These are phyloP conservation scores for Psittacus erithacus DNA, from an alignment of 2,113 vertebrate species.

Conservation along the genomic window DNA sequence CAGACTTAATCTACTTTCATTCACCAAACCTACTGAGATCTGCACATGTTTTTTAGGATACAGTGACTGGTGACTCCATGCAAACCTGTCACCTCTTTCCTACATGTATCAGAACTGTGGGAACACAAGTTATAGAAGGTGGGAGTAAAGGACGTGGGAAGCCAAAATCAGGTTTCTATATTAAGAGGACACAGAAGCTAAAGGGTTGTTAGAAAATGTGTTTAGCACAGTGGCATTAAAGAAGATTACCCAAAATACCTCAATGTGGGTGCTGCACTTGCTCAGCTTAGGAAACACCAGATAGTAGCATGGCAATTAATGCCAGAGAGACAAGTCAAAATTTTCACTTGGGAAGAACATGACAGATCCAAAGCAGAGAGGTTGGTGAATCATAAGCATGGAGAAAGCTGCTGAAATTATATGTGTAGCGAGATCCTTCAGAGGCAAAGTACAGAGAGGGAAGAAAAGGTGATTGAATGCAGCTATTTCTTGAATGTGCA, in stretches of 20 bases:
- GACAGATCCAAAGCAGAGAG: not conserved
- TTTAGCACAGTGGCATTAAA: conserved; percentile 10
- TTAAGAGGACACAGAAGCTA: conserved; percentile 11
- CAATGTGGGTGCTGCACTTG: not conserved
- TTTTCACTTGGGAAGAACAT: not conserved
- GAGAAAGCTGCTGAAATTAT: not conserved
- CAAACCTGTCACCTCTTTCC: not conserved
- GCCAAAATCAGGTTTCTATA: conserved; percentile 1
- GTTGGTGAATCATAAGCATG: conserved; percentile 20
- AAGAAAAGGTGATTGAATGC: not conserved
- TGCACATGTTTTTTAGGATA: not conserved
- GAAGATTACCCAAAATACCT: conserved; percentile 27
- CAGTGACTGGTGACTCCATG: not conserved
- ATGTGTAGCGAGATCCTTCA: not conserved
- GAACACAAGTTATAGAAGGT: not conserved
- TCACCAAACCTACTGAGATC: not conserved
- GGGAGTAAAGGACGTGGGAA: not conserved
- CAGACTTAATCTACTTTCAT: not conserved
- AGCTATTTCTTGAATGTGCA: not conserved
- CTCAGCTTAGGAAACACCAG: conserved; percentile 19
- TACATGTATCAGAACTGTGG: not conserved
- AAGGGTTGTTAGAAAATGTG: not conserved
- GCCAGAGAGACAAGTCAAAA: not conserved
- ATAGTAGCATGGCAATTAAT: not conserved
- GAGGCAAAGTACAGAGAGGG: not conserved